phyloP scores from a whole-genome alignment of 2,797 vertebrate genomes.

The Fundulus diaphanus region DNA sequence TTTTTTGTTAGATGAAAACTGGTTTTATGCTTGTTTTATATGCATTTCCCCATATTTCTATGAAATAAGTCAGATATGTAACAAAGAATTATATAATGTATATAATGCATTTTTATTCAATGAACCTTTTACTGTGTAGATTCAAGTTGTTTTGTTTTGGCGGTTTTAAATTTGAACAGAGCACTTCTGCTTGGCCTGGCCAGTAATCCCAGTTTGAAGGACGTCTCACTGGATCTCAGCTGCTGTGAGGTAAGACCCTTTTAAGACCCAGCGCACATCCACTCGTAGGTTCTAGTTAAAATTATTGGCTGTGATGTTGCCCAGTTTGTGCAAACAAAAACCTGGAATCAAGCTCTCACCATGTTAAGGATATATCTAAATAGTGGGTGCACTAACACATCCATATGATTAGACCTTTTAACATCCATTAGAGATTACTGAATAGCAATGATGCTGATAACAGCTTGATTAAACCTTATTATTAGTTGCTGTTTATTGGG shows the following conservation, averaged over 20 bases:
- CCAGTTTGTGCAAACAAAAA: not conserved
- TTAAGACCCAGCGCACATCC: not conserved
- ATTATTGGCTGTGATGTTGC: not conserved
- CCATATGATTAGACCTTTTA: not conserved
- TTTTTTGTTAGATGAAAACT: no score
- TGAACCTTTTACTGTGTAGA: not conserved
- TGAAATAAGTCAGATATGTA: no score
- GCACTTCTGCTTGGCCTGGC: conserved; percentile 94
- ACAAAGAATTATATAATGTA: no score
- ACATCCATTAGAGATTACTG: not conserved
- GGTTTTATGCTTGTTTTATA: no score
- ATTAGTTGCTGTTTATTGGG: not conserved
- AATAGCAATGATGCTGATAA: not conserved
- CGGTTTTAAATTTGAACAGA: conserved; percentile 69
- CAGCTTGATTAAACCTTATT: not conserved
- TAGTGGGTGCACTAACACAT: not conserved
- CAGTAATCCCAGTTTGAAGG: conserved; percentile 91
- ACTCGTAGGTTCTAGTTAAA: not conserved
- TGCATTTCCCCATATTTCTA: no score
- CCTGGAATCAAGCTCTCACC: not conserved
- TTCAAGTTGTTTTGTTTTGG: not conserved
- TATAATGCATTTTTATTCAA: not conserved
- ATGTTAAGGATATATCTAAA: not conserved
- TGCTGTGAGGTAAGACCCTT: conserved; percentile 91
- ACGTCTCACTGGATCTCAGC: conserved; percentile 94